Evolutionary conservation across 2,888 invertebrate species (phyloP), one percentile per base, ranked within the genome.

Genomic region (Andrena flavipes): DNA sequence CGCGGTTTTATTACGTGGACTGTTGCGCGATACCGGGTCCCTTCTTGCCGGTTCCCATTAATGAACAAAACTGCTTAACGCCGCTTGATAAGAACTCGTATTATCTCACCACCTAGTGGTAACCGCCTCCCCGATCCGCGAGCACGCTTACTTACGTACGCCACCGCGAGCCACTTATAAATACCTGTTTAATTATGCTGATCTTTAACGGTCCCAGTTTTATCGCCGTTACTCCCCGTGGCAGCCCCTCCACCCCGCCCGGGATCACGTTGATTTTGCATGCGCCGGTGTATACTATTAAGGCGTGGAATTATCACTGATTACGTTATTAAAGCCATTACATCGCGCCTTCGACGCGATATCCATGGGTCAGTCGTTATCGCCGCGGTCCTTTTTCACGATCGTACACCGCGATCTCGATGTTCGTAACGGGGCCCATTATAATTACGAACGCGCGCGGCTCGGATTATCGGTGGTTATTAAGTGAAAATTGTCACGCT

Each of bases 31-130:
- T 59, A 42, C 42, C 29, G 76, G n/a, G 35, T 42, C 70, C 77
- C 76, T 88, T 88, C 86, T 88, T 85, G 74, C 77, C 64, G 2
- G 65, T 75, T 20, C 56, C 73, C 56, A 67, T 78, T 88, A 88
- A 88, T 83, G 86, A 88, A 88, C 86, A 78, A 84, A 88, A 88
- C 85, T 86, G 86, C 69, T 84, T 80, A 83, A 84, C 82, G 74
- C 70, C 42, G 67, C 76, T 84, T 84, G 88, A 88, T 88, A 88
- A 88, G 88, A 88, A 88, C 77, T 80, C 73, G 74, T 84, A 88
- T 88, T 84, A 88, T 88, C 88, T 69, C 65, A 62, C 70, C 75
- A 60, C 74, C 74, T 82, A 63, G 73, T 67, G 65, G 81, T 62
- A 77, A 63, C 65, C 67, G 65, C 70, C 80, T 67, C 20, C 54